A percentile compares a stretch with the other conserved stretches of the same genome.
These are phyloP conservation scores for Lepidocyrtoides sp. DNA, from an alignment of 2,888 invertebrate genomes.

Conservation along the genomic window DNA sequence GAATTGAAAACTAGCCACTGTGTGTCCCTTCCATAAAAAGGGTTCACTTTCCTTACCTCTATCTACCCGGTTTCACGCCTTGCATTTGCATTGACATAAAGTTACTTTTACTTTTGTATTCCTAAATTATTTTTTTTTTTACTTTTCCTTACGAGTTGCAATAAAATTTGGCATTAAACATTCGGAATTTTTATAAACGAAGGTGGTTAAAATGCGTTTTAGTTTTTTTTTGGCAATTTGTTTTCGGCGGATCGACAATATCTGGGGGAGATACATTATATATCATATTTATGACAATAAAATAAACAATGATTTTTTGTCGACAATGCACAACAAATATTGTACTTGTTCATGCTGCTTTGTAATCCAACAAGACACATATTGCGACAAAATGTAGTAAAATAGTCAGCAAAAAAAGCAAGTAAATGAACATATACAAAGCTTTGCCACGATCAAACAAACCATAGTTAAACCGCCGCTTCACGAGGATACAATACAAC, in stretches of 20 bases:
- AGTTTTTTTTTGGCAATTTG: too few species aligned
- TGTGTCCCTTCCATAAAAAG: too few species aligned
- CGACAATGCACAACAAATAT: background rate
- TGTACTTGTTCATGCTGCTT: background rate
- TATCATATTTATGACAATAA: background rate
- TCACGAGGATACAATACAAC: background rate
- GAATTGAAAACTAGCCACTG: too few species aligned
- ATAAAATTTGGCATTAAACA: slow-evolving; percentile 43
- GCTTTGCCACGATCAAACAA: background rate
- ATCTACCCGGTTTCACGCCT: too few species aligned
- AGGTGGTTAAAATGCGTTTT: too few species aligned
- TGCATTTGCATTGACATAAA: too few species aligned
- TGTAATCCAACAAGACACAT: background rate
- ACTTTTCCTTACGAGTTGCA: slow-evolving; percentile 34
- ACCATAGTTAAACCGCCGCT: background rate
- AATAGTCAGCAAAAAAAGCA: background rate
- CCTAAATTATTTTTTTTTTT: slow-evolving; percentile 61
- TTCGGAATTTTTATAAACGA: slow-evolving; percentile 14
- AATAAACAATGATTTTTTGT: background rate
- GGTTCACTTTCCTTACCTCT: slow-evolving; percentile 19
- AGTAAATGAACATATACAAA: too few species aligned
- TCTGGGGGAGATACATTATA: too few species aligned
- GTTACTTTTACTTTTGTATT: background rate
- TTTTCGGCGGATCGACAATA: too few species aligned
- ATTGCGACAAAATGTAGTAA: background rate